Base-by-base conservation (phyloP, 2,888 invertebrate genomes). In the Orthosia cruda region DNA sequence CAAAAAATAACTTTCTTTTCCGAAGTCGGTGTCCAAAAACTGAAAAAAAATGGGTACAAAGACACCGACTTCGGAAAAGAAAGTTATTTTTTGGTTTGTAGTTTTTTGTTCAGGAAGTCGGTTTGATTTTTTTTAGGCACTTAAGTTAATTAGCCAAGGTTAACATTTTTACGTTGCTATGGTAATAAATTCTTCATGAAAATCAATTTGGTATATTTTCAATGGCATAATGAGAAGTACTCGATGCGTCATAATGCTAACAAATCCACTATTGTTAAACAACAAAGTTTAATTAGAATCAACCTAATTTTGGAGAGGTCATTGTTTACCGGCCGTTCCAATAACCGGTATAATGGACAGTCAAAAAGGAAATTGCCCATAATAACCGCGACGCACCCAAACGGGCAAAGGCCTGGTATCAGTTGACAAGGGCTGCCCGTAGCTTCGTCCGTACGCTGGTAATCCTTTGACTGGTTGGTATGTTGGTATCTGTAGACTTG, bases 241-340 rank as follows among this genome's bases (percentile, higher is more conserved):
- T 49, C 32, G 23, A 15, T 20, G 7, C 18, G 11, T 26, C 13
- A 15, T 7, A 40, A 59, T n/a, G 12, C 26, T 3, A 63, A 45
- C 49, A 15, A 57, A 73, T 50, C 45, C 18, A 66, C 2, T 15
- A 7, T 49, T 26, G 47, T 61, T 61, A 13, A 40, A 18, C 15
- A 20, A 54, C 12, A 16, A n/a, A 20, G 23, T 45, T 49, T 49
- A 54, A 61, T 49, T 23, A 61, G 32, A 18, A 26, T 49, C 4
- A 18, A 67, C n/a, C 68, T 54, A n/a, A 61, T 74, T 74, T 67
- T 23, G 40, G 15, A 18, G 40, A 20, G 2, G 40, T n/a, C 5
- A 47, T 59, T 59, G 45, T 40, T 1, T 7, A 52, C 4, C 3
- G 18, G 9, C 32, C 32, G 9, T 54, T 68, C 16, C 32, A 23